A percentile compares a stretch with the other conserved stretches of the same genome.
These are phyloP conservation scores for Eubucco bourcierii DNA, from an alignment of 2,113 vertebrate genomes.

Conservation along the genomic window DNA sequence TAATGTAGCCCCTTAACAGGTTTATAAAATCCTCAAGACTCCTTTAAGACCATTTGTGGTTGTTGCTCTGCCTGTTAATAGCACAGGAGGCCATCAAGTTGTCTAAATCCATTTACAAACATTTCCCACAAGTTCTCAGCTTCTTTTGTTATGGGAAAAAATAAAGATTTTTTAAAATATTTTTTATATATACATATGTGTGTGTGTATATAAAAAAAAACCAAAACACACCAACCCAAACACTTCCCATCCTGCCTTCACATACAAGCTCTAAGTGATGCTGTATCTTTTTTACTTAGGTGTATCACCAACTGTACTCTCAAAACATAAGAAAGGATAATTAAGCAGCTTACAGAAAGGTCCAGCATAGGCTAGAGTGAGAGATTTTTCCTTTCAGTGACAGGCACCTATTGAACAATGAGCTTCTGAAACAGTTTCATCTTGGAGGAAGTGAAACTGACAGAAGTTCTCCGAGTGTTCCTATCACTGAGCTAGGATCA, in stretches of 20 bases:
- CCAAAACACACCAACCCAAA: not conserved
- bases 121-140: not conserved
- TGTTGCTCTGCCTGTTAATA: not conserved
- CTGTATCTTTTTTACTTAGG: not conserved
- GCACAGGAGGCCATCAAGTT: not conserved
- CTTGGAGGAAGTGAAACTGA: not conserved
- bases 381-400: not conserved
- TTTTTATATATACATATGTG: no score
- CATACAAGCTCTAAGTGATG: not conserved
- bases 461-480: not conserved
- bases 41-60: not conserved
- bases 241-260: not conserved
- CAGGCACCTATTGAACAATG: not conserved
- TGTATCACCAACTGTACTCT: not conserved
- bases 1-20: not conserved
- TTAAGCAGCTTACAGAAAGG: constrained; percentile 28
- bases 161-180: no score
- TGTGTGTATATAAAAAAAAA: no score
- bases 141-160: not conserved
- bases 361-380: not conserved
- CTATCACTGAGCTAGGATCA: not conserved
- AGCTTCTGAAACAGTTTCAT: not conserved
- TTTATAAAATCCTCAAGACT: not conserved
- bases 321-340: constrained; percentile 5
- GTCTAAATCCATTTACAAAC: not conserved